phyloP scores from a whole-genome alignment of 2,888 invertebrate genomes.

The Amphimallon solstitiale region DNA sequence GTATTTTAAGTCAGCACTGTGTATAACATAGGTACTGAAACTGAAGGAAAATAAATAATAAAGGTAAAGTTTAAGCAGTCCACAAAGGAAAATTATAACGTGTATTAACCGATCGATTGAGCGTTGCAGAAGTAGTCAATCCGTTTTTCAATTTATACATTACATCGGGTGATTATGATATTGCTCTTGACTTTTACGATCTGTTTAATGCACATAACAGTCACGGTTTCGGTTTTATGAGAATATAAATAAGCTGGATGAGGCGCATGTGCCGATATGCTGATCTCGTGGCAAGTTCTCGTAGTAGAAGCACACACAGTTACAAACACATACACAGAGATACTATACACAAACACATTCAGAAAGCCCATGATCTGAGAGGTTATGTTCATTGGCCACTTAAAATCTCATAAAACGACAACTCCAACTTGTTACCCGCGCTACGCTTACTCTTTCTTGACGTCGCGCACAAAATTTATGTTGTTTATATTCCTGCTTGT shows the following conservation, averaged over 20 bases:
- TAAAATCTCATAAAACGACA: slow-evolving; percentile 55
- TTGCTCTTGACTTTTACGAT: slow-evolving; percentile 61
- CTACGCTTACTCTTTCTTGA: slow-evolving; percentile 23
- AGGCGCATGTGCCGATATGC: slow-evolving; percentile 55
- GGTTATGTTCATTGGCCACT: slow-evolving; percentile 54
- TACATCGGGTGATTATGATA: slow-evolving; percentile 55
- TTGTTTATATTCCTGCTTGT: slow-evolving; percentile 28
- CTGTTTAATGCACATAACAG: slow-evolving; percentile 62
- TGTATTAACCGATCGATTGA: neutral
- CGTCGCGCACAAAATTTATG: slow-evolving; percentile 28
- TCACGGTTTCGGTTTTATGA: slow-evolving; percentile 61
- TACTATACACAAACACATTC: slow-evolving; percentile 36
- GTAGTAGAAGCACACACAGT: neutral
- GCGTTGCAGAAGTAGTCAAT: neutral
- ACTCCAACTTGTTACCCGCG: slow-evolving; percentile 40
- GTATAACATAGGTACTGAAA: neutral
- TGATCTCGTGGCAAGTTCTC: slow-evolving; percentile 20
- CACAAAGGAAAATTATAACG: neutral
- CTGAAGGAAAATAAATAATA: neutral
- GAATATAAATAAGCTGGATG: slow-evolving; percentile 57
- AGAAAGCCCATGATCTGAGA: slow-evolving; percentile 50
- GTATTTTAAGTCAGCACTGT: neutral
- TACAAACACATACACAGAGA: neutral
- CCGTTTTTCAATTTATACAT: slow-evolving; percentile 43
- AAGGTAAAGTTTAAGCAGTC: neutral